A percentile compares a stretch with the other conserved stretches of the same genome.
These are phyloP conservation scores for Lepus oiostolus DNA, from an alignment of 2,797 vertebrate genomes.

Conservation along the genomic window DNA sequence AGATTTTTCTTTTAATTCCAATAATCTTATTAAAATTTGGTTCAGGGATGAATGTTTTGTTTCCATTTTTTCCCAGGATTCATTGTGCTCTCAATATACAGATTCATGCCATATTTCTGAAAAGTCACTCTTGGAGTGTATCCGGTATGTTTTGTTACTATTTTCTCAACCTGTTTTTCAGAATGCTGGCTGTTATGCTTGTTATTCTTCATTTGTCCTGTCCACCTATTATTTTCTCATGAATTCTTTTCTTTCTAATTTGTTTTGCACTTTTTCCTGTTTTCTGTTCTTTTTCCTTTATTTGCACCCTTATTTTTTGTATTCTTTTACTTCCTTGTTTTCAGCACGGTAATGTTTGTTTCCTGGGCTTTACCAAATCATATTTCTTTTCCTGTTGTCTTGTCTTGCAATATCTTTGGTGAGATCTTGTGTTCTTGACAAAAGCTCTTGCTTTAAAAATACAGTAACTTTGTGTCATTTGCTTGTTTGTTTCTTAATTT, in stretches of 20 bases:
- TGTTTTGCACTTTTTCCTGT: not conserved
- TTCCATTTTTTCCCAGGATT: not conserved
- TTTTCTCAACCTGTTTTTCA: slow-evolving; percentile 23
- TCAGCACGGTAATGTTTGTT: slow-evolving; percentile 11
- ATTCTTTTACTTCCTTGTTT: not conserved
- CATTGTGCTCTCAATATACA: not conserved
- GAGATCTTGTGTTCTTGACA: slow-evolving; percentile 44
- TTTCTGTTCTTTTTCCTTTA: not conserved
- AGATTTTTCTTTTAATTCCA: not conserved
- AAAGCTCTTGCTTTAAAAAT: slow-evolving; percentile 55
- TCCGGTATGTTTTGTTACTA: slow-evolving; percentile 13
- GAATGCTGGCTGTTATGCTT: not conserved
- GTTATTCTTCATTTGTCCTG: not conserved
- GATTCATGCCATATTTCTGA: not conserved
- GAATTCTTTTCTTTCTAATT: not conserved
- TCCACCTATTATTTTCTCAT: not conserved
- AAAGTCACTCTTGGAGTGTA: not conserved
- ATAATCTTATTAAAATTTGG: not conserved
- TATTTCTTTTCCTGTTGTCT: not conserved
- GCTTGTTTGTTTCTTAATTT: not conserved
- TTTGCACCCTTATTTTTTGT: not conserved
- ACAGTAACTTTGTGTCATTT: slow-evolving; percentile 23
- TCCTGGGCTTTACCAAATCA: not conserved
- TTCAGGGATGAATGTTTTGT: slow-evolving; percentile 2
- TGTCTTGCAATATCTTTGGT: not conserved